These are phyloP conservation scores for Drosophila seguyi DNA, from an alignment of 1,140 invertebrate genomes.

Conservation along the genomic window DNA sequence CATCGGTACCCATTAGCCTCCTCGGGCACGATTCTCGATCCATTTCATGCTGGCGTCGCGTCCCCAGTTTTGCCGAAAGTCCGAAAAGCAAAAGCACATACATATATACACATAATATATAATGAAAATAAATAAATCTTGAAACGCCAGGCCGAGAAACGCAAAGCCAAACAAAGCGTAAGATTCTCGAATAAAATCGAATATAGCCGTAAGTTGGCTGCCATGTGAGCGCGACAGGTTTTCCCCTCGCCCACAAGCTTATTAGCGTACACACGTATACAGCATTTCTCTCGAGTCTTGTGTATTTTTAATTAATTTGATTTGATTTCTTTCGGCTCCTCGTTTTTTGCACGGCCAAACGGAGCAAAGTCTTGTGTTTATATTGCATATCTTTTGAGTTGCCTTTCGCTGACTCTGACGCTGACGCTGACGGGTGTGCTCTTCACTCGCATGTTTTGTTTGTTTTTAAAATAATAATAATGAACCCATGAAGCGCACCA, in stretches of 20 bases:
- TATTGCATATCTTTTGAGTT: constrained; percentile 47
- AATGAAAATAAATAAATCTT: constrained; percentile 56
- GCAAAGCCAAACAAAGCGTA: constrained; percentile 58
- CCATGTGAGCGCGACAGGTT: constrained; percentile 56
- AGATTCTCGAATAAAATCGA: constrained; percentile 42
- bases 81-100: constrained; percentile 17
- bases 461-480: constrained; percentile 37
- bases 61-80: constrained; percentile 24
- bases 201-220: constrained; percentile 31
- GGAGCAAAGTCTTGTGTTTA: constrained; percentile 26
- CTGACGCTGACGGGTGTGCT: constrained; percentile 25
- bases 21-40: constrained; percentile 42
- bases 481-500: not conserved
- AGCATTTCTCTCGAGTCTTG: constrained; percentile 29
- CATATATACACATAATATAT: constrained; percentile 7
- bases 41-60: constrained; percentile 53
- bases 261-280: constrained; percentile 15
- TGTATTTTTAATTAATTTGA: constrained; percentile 62
- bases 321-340: constrained; percentile 28
- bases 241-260: constrained; percentile 7
- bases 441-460: constrained; percentile 24
- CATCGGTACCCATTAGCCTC: constrained; percentile 4
- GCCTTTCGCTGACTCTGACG: constrained; percentile 26
- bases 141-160: constrained; percentile 31
- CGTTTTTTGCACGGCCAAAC: constrained; percentile 33